Base-by-base conservation (phyloP, 1,140 invertebrate species). In the Charaxes varanes region DNA sequence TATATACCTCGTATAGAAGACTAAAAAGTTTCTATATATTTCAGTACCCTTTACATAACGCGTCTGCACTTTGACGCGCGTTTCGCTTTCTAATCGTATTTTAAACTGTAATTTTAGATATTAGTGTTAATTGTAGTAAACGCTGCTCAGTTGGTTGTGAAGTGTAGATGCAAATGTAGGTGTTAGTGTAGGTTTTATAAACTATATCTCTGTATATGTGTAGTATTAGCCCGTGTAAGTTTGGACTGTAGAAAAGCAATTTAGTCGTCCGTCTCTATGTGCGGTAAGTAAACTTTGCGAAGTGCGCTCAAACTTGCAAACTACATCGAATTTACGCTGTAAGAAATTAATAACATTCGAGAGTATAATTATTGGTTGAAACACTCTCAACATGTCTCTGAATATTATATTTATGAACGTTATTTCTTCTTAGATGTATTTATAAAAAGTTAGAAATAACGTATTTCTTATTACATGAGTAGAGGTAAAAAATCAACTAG, bases 71-170 rank as follows among this genome's bases (percentile, higher is more conserved):
- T 8, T 7, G 11, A 18, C 13, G 35, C 30, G 33, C 23, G 34
- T 15, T 24, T 18, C 8, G n/a, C 6, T 18, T 31, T 38, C 32
- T 17, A 32, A 41, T 30, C n/a, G 10, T 12, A 23, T 24, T 52
- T 41, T 47, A 34, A 23, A 40, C 14, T 1, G 16, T 53, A 48
- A 34, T 19, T 13, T 51, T 41, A 44, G 36, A 15, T n/a, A n/a
- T 44, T 46, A 42, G 38, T 26, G 23, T 24, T 42, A 23, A 22
- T 45, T 23, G 17, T 38, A 37, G 18, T 14, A 24, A 30, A 38
- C 32, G 56, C 56, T 54, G 54, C 56, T 59, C 56, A 59, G 41
- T 44, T 32, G 56, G 56, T 59, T 59, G 56, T 59, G 56, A 59
- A 50, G 45, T 58, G 51, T 54, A 59, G 51, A 26, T 40, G 18